Evolutionary conservation across 2,797 vertebrate genomes (phyloP).

Genomic region (Notolepis coatsorum): DNA sequence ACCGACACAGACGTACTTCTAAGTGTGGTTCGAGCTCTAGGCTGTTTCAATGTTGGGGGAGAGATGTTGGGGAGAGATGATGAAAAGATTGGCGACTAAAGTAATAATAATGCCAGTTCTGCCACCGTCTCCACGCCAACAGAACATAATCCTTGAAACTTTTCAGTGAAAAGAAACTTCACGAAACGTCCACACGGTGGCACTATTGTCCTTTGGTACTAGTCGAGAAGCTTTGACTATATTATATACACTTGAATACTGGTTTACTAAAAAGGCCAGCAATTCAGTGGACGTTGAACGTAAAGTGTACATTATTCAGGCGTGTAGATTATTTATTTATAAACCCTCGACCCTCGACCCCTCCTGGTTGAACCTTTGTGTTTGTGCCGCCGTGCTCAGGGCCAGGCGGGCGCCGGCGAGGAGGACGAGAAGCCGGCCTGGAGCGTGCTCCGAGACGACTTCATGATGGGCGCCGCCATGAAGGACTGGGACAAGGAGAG

Average conservation of each 20-base stretch:
- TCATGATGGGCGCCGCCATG: slow-evolving; percentile 97
- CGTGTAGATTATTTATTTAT: slow-evolving; percentile 13
- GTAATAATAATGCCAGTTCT: too few relatives aligned
- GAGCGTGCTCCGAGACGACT: slow-evolving; percentile 92
- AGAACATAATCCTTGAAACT: not conserved
- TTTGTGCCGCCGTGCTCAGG: not conserved
- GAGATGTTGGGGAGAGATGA: too few relatives aligned
- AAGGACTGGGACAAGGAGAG: slow-evolving; percentile 97
- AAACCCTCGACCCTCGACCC: too few relatives aligned
- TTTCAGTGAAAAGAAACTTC: slow-evolving; percentile 12
- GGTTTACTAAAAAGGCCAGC: not conserved
- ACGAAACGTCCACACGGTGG: slow-evolving; percentile 35
- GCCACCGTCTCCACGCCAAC: too few relatives aligned
- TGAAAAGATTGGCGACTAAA: too few relatives aligned
- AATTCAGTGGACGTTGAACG: slow-evolving; percentile 25
- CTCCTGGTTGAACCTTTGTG: not conserved
- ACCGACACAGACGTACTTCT: too few relatives aligned
- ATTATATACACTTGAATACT: too few relatives aligned
- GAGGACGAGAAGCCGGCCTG: slow-evolving; percentile 85
- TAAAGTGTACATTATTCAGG: not conserved
- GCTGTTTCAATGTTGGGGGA: too few relatives aligned
- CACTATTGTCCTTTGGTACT: slow-evolving; percentile 27
- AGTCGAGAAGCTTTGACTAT: not conserved
- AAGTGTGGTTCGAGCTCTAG: too few relatives aligned
- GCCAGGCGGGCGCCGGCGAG: slow-evolving; percentile 67